Base-by-base conservation (phyloP, 2,113 vertebrate genomes). In the Motacilla tschutschensis region DNA sequence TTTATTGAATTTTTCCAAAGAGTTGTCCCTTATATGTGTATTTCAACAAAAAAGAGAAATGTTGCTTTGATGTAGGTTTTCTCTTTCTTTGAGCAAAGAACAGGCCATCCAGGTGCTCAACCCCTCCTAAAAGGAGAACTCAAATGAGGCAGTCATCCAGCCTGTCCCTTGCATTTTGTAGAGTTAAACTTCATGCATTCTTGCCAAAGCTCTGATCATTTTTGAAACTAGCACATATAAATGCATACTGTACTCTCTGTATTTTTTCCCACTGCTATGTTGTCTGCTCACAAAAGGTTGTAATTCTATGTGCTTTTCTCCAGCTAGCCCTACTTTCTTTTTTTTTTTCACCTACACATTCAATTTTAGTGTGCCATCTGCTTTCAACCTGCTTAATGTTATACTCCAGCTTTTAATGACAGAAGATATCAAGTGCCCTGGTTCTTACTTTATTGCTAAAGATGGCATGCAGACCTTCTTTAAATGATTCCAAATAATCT, bases 361-460 rank as follows among this genome's bases (percentile, higher is more conserved):
- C 35, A 38, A 35, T 88, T 75, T 91, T 79, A 55, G 21, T 58
- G 55, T 69, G 51, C 70, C 54, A 76, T 81, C 74, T 89, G 66
- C 5, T 93, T 92, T 79, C 57, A 88, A 63, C 64, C 64, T 91
- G 43, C 24, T 84, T 82, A 79, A 81, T 1, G 1, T 83, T 87
- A 65, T 63, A 50, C 18, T 82, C 50, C 0, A 1, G 33, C 24
- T 67, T 90, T 79, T 82, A 88, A 78, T 71, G 76, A 46, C 51
- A 84, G 25, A 83, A 25, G 71, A 79, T 57, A 84, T 73, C 26
- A 87, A 62, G 48, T 70, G 53, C 67, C 22, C 41, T 48, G 17
- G 51, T 91, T 64, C 33, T 77, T 74, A 63, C 43, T 85, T 88
- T 89, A 63, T 86, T 58, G 47, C 60, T 70, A 46, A 83, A 92